phyloP scores from a whole-genome alignment of 1,140 invertebrate species.

The Drosophila yakuba region DNA sequence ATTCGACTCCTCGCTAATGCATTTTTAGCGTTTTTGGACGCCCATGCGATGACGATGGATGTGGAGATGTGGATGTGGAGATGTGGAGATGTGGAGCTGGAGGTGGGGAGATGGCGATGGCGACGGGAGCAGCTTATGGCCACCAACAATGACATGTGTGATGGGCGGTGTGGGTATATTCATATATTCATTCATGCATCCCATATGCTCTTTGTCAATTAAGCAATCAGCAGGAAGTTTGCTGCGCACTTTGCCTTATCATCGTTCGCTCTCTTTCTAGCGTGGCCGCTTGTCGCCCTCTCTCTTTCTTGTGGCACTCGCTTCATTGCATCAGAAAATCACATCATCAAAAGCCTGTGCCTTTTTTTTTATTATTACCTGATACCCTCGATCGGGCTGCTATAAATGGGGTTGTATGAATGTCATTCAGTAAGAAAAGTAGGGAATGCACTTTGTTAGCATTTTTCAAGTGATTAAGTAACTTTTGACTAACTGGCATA shows the following conservation, averaged over 20 bases:
- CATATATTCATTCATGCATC: constrained; percentile 80
- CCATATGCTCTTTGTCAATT: constrained; percentile 82
- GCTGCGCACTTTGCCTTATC: constrained; percentile 79
- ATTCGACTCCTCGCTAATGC: constrained; percentile 76
- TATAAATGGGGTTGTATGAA: background rate
- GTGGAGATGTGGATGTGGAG: no score
- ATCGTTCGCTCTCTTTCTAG: constrained; percentile 8
- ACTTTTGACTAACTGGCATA: no score
- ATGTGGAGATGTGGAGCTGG: constrained; percentile 18
- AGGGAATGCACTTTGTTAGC: no score
- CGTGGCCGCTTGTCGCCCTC: background rate
- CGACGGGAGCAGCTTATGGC: constrained; percentile 70
- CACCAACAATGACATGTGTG: constrained; percentile 78
- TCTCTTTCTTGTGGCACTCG: background rate
- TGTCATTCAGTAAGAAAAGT: background rate
- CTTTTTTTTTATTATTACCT: background rate
- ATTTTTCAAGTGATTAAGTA: no score
- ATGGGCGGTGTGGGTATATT: constrained; percentile 38
- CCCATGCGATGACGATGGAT: constrained; percentile 56
- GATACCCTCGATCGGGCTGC: constrained; percentile 16
- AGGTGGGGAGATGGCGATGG: constrained; percentile 31
- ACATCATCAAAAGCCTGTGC: constrained; percentile 65
- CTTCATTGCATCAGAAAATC: constrained; percentile 56
- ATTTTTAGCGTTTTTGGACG: constrained; percentile 77
- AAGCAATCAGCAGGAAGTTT: constrained; percentile 83